phyloP scores from a whole-genome alignment of 2,888 invertebrate species.

The Lasioglossum malachurum region DNA sequence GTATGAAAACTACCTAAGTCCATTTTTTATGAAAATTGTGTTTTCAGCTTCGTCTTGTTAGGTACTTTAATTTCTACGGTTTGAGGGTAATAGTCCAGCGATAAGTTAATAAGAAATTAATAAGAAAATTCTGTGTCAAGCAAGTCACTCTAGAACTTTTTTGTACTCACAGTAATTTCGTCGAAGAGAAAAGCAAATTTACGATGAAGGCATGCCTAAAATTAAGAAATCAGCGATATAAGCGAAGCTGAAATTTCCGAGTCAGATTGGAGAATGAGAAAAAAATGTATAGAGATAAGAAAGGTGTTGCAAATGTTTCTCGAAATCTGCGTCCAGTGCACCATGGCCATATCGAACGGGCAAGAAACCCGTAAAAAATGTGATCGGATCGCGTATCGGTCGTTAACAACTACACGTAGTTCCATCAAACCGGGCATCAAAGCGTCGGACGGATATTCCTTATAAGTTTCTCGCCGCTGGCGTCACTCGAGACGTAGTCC shows the following conservation, averaged over 20 bases:
- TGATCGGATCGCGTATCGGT: neutral
- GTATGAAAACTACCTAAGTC: too few relatives aligned
- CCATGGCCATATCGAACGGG: neutral
- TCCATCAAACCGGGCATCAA: neutral
- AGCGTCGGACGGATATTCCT: conserved; percentile 7
- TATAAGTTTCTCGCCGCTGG: conserved; percentile 38
- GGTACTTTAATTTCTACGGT: too few relatives aligned
- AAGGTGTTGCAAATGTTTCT: neutral
- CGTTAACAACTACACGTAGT: neutral
- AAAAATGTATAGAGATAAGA: neutral
- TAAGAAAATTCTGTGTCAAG: too few relatives aligned
- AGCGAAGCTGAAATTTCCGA: neutral
- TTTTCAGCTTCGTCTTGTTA: too few relatives aligned
- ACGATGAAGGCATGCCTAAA: too few relatives aligned
- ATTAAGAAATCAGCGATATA: too few relatives aligned
- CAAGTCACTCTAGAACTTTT: too few relatives aligned
- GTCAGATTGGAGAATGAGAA: neutral
- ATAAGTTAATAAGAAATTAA: too few relatives aligned
- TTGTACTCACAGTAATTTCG: neutral
- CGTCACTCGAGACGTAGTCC: conserved; percentile 65
- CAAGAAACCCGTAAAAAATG: neutral
- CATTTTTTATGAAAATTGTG: too few relatives aligned
- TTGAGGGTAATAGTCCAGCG: too few relatives aligned
- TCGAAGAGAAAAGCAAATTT: too few relatives aligned
- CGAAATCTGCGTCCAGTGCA: neutral